A percentile compares a stretch with the other conserved stretches of the same genome.
These are phyloP conservation scores for Crocodylus rhombifer DNA, from an alignment of 2,797 vertebrate species.

Conservation along the genomic window DNA sequence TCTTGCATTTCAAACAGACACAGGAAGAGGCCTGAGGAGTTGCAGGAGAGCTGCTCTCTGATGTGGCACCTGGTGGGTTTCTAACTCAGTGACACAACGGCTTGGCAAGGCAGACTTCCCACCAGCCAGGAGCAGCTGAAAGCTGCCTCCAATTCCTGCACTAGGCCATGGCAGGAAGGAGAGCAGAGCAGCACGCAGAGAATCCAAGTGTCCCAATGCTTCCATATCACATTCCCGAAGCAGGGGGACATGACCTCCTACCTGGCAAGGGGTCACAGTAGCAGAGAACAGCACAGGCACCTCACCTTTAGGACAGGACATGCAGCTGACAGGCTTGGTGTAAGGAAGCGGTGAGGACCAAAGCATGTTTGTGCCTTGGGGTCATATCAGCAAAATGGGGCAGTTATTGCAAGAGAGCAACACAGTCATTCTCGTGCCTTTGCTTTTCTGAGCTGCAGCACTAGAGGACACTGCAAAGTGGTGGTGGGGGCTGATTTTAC, in stretches of 20 bases:
- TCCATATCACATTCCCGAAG: background rate
- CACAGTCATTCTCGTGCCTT: background rate
- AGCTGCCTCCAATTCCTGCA: background rate
- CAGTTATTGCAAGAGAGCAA: background rate
- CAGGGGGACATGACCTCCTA: background rate
- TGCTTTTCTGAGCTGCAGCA: background rate
- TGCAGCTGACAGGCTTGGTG: background rate
- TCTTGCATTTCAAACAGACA: background rate
- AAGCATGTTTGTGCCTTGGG: background rate
- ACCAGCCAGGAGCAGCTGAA: background rate
- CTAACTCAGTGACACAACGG: background rate
- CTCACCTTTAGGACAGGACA: background rate
- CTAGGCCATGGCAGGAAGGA: background rate
- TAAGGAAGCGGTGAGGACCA: background rate
- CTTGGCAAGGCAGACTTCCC: background rate
- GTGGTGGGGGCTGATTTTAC: slow-evolving; percentile 3
- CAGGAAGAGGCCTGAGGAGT: background rate
- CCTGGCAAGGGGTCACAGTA: background rate
- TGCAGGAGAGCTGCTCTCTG: background rate
- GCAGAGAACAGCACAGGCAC: background rate
- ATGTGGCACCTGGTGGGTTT: background rate
- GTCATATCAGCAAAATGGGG: background rate
- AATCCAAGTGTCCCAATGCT: background rate
- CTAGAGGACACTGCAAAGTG: background rate
- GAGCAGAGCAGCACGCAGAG: background rate